Percentiles rank a stretch among this genome's conserved stretches.
Conservation (phyloP, 2,797 vertebrate genomes). For the Parauchenoglanis punctatus region DNA sequence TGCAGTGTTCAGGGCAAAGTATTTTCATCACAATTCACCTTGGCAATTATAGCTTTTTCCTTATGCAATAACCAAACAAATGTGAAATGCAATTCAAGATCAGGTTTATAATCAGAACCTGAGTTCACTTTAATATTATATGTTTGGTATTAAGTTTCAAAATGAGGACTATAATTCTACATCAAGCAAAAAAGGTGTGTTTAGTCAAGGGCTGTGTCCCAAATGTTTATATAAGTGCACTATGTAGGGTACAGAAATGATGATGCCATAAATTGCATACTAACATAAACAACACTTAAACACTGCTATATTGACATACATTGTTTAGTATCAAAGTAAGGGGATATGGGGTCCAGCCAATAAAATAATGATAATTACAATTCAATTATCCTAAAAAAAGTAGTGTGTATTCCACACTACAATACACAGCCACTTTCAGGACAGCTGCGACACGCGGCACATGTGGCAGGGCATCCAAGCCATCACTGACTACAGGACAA, state of each 20-base stretch:
- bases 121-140: neutral
- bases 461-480: too few relatives aligned
- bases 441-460: too few relatives aligned
- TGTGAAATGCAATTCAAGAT: neutral
- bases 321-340: neutral
- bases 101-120: neutral
- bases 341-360: too few relatives aligned
- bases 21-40: neutral
- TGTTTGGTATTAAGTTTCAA: neutral
- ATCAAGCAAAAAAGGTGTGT: neutral
- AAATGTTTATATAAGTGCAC: neutral
- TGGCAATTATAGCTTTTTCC: neutral
- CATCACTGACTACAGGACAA: too few relatives aligned
- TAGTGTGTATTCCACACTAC: too few relatives aligned
- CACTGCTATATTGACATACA: neutral
- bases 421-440: too few relatives aligned
- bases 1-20: neutral
- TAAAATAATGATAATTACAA: too few relatives aligned
- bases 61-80: slow-evolving; percentile 5
- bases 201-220: neutral
- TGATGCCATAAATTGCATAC: neutral
- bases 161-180: neutral
- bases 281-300: neutral
- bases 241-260: neutral
- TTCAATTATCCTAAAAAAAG: too few relatives aligned